phyloP scores from a whole-genome alignment of 2,113 vertebrate species.

The Parus major region DNA sequence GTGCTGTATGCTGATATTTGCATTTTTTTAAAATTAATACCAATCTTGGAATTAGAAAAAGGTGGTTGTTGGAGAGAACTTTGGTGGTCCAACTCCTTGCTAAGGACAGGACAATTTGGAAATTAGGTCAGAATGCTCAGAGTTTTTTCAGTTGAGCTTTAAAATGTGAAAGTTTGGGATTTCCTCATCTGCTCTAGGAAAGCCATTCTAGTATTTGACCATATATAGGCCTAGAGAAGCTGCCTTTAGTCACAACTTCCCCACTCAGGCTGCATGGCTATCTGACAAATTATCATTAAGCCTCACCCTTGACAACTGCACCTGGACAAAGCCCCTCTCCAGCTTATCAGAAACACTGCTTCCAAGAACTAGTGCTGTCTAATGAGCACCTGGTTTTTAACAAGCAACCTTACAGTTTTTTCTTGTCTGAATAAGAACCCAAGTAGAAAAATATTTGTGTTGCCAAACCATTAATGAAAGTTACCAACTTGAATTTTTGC shows the following conservation, averaged over 20 bases:
- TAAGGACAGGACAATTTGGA: not conserved
- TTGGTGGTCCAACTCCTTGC: not conserved
- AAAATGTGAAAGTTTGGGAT: not conserved
- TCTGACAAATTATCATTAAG: not conserved
- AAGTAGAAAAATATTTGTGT: not conserved
- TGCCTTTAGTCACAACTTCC: not conserved
- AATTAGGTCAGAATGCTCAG: not conserved
- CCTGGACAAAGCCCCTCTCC: not conserved
- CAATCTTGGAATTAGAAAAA: not conserved
- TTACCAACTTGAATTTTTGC: not conserved
- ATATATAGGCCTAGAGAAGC: not conserved
- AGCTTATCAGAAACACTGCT: not conserved
- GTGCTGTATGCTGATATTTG: not conserved
- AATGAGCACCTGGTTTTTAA: not conserved
- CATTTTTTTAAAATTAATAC: not conserved
- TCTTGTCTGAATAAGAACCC: not conserved
- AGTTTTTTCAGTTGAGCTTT: not conserved
- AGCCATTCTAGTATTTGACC: not conserved
- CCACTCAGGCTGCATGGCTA: not conserved
- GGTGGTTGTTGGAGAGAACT: not conserved
- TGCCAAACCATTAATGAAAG: not conserved
- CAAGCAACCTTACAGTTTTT: not conserved
- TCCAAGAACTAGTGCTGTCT: not conserved
- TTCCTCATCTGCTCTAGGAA: not conserved
- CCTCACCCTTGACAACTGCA: not conserved